Base-by-base conservation (phyloP, 2,113 vertebrate genomes). In the Ciconia maguari region DNA sequence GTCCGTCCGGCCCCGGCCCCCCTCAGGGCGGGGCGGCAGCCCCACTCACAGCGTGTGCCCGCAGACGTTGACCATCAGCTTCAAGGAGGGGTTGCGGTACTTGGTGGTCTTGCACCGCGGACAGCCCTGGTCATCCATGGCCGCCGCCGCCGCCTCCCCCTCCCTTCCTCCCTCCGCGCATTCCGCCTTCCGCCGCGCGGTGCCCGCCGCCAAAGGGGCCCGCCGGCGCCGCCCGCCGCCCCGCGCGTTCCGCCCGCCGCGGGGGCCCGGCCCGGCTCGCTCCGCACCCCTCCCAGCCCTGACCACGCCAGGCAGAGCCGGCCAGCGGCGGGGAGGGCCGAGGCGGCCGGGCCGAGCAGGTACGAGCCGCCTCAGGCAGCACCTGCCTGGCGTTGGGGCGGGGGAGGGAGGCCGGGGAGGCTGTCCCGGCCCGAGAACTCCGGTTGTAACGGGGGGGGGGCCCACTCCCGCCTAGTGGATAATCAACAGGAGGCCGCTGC, bases 41-140 rank as follows among this genome's bases (percentile, higher is more conserved):
- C 44, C 6, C 83, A 99, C 99, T 99, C 97, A 99, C 99, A 99
- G 98, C 77, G 99, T 99, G 97, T 99, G 99, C 16, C 99, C 99
- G 96, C 99, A 99, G 80, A 99, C 99, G 80, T 99, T 99, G 96
- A 99, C 99, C 99, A 99, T 99, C 97, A 99, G 97, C 97, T 99
- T 99, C 96, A 99, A 90, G 9, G 99, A 99, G 4, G 99, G 99
- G 71, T 99, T 99, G 94, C 99, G 98, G 97, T 99, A 99, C 70
- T 99, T 99, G 77, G 99, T 99, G 83, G 99, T 99, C 97, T 99
- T 99, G 95, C 99, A 99, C 55, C 99, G 98, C 83, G 99, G 99
- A 68, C 99, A 99, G 32, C 99, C 98, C 96, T 99, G 98, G 83
- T 99, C 99, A 71, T 99, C 99, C 99, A 99, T 99, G 83, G 36